Base-by-base conservation (phyloP, 2,797 vertebrate species). In the Enteromius thamalakanensis region DNA sequence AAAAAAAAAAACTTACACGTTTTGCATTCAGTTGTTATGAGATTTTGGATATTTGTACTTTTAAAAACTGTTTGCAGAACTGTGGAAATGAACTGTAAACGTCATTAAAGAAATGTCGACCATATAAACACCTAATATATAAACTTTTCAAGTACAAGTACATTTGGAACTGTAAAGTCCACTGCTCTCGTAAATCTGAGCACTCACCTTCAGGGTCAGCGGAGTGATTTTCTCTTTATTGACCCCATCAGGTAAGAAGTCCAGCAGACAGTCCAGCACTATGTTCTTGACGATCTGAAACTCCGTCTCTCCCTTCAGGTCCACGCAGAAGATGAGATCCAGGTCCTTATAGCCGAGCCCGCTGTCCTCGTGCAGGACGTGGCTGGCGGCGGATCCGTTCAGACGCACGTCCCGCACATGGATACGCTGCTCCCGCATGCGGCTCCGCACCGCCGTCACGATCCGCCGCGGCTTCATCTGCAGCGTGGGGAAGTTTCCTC, bases 281-380 rank as follows among this genome's bases (percentile, higher is more conserved):
- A 98, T 97, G 92, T 99, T 96, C 91, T 99, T 99, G 89, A 99
- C 97, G 76, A 93, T 97, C 95, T 99, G 98, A 94, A 99, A 99
- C 90, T 98, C 97, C 79, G 94, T 94, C 92, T 99, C 97, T 32
- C 96, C 97, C 85, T 96, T 97, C 88, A 99, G 95, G 76, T 99
- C 96, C 21, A 96, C 96, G 89, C 97, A 97, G 92, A 99, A 99
- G 93, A 99, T 99, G 85, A 99, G 97, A 92, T 99, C 98, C 82
- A 99, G 95, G 92, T 99, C 98, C 92, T 99, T 99, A 90, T 96
- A 99, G 85, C 98, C 98, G 92, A 99, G 93, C 79, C 98, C 98
- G 89, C 97, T 99, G 86, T 98, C 97, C 88, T 94, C 96, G 89
- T 99, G 97, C 76, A 99, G 95, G 76, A 99, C 94, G 89, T 99